phyloP scores from a whole-genome alignment of 2,797 vertebrate species.

The Hyperoplus immaculatus region DNA sequence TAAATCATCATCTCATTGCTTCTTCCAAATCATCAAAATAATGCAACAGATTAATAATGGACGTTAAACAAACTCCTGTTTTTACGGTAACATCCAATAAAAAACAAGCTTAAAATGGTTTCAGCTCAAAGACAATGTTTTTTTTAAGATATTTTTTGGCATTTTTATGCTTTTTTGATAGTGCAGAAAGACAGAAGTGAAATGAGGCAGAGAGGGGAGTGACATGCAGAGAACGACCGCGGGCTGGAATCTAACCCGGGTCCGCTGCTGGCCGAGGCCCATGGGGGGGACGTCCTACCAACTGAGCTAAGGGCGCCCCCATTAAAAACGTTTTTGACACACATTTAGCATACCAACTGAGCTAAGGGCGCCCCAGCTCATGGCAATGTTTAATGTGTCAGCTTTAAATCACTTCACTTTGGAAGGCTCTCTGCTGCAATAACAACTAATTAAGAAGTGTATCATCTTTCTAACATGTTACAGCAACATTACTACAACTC shows the following conservation, averaged over 20 bases:
- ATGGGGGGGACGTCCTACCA: no score
- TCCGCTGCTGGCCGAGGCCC: neutral
- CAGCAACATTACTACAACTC: constrained; percentile 31
- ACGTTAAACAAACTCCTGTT: neutral
- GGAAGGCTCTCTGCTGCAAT: neutral
- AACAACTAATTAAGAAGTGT: constrained; percentile 20
- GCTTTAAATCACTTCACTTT: neutral
- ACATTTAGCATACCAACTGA: no score
- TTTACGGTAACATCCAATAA: neutral
- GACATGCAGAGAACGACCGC: no score
- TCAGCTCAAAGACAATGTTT: neutral
- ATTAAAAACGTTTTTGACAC: no score
- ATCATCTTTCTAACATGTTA: constrained; percentile 14
- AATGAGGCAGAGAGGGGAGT: no score
- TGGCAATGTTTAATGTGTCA: neutral
- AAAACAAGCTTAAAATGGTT: neutral
- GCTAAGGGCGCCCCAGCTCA: neutral
- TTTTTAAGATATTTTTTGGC: no score
- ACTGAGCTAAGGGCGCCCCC: no score
- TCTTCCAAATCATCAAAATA: neutral
- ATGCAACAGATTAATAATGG: neutral
- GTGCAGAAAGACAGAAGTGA: no score
- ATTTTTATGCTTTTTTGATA: no score
- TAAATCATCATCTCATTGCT: neutral
- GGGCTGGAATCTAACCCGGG: no score